Evolutionary conservation across 2,888 invertebrate genomes (phyloP), one percentile per base, ranked within the genome.

Genomic region (Chelonus formosanus): DNA sequence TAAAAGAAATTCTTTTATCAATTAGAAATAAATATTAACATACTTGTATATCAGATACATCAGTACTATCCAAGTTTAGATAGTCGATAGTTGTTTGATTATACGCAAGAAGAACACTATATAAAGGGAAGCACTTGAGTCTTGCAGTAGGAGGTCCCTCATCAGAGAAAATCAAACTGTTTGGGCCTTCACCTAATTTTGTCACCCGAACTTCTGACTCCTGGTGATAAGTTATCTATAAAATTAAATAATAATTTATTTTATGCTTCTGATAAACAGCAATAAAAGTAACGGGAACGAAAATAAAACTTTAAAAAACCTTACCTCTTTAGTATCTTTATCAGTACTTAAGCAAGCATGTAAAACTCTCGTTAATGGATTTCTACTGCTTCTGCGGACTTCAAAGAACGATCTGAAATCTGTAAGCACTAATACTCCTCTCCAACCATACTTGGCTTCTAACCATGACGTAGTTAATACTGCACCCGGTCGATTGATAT

Each of bases 91-190:
- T 85, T 5, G 90, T 87, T 56, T 90, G 88, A 78, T 92, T 91
- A 70, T 91, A 91, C 55, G 94, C 94, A 75, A 92, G 84, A 81
- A 95, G 86, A 70, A 95, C 87, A 1, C 94, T 93, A 81, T 91
- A 92, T 69, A 95, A 86, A 64, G 95, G 95, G 81, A 94, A 93
- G 85, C 95, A 95, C 80, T 93, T 92, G 70, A 95, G 91, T 75
- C 93, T 88, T 44, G 92, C 90, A 5, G 80, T 74, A 3, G 80
- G 78, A 47, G 79, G 67, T 50, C 75, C 78, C 40, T 81, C 82
- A 63, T 83, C 81, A 6, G 80, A 74, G 5, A 77, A 76, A 45
- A 78, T 76, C 3, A 83, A 74, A 67, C 82, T 83, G 67, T 83
- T 84, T 10, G 82, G 82, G n/a, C 83, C 79, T 68, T 83, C 82